These are phyloP conservation scores for Epinotia ramella DNA, from an alignment of 2,888 invertebrate genomes.

Conservation along the genomic window DNA sequence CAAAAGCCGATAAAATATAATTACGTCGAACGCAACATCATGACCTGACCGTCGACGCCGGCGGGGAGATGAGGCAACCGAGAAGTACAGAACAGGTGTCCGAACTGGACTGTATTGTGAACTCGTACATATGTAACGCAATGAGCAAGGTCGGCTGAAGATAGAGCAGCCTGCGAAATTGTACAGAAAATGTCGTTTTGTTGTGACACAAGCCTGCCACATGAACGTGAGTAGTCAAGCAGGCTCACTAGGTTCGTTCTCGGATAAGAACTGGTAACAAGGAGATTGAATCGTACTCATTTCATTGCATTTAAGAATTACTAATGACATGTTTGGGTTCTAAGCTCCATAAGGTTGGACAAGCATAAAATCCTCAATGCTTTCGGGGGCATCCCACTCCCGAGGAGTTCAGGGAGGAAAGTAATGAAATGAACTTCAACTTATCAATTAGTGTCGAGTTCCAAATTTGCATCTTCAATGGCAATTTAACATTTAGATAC, in stretches of 20 bases:
- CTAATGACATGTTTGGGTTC: not conserved
- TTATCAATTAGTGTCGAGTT: not conserved
- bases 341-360: not conserved
- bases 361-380: not conserved
- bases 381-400: not conserved
- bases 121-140: conserved; percentile 23
- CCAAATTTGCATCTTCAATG: not conserved
- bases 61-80: conserved; percentile 30
- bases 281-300: not conserved
- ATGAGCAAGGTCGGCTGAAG: conserved; percentile 27
- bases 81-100: conserved; percentile 29
- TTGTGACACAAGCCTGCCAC: conserved; percentile 3
- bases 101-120: conserved; percentile 32
- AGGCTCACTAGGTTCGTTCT: conserved; percentile 2
- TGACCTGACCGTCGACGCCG: conserved; percentile 16
- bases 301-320: not conserved
- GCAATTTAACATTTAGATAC: not conserved
- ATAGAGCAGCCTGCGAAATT: conserved; percentile 24
- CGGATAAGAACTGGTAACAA: not conserved
- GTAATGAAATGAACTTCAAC: not conserved
- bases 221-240: conserved; percentile 9
- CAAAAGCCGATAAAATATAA: conserved; percentile 29
- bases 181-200: conserved; percentile 22
- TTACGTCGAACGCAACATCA: conserved; percentile 28
- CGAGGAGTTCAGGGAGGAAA: not conserved